Base-by-base conservation (phyloP, 1,140 invertebrate genomes). In the Platyscapa corneri region DNA sequence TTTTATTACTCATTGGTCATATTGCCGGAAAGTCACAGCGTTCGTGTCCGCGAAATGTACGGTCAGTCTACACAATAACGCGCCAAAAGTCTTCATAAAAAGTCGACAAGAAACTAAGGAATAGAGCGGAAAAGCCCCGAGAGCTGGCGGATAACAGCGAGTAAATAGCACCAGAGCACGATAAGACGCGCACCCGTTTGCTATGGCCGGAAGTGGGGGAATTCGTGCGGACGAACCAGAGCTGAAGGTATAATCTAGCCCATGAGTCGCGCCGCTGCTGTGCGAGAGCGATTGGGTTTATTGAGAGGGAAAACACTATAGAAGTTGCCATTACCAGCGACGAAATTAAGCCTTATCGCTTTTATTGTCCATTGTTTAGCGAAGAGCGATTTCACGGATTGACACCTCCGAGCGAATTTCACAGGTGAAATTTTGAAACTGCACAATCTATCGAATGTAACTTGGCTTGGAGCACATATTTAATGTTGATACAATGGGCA, bases 291-390 rank as follows among this genome's bases (percentile, higher is more conserved):
- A 74, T 74, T 5, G 10, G 46, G 46, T 77, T 30, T 49, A 30
- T 77, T 42, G 16, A 1, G 46, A 32, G 42, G 39, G 10, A 20
- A 32, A 60, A 27, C 1, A 77, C n/a, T n/a, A n/a, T n/a, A 56
- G 30, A 56, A 27, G 49, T 78, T 8, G 27, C 3, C n/a, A n/a
- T n/a, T n/a, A n/a, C n/a, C n/a, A n/a, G 8, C n/a, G 70, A 79
- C 80, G 80, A 84, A 88, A 88, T 86, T 84, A 88, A 84, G 82
- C 84, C 87, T 88, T 88, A 88, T 88, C 87, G 64, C 53, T 87
- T 88, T 88, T 88, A 75, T 46, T 75, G 83, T 74, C 81, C 56
- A 70, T 83, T 64, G 60, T 84, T 83, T 32, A 10, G 53, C 37
- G 70, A 1, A 34, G 75, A 30, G 32, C 53, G 18, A 78, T 78